phyloP scores from a whole-genome alignment of 2,888 invertebrate genomes.

The Idaea aversata region DNA sequence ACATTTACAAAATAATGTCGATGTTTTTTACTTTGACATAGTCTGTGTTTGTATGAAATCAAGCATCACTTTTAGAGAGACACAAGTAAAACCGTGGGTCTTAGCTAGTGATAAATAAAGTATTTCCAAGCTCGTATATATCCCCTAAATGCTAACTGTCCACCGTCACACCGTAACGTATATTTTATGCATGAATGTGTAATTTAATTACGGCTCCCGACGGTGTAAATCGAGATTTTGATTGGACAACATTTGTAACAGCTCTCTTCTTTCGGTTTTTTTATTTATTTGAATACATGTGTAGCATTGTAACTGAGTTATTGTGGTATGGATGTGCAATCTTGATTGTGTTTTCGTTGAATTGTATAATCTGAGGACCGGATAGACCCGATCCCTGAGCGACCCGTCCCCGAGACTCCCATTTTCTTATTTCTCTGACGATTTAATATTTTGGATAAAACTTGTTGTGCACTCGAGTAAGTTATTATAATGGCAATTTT shows the following conservation, averaged over 20 bases:
- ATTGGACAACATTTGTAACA: conserved; percentile 41
- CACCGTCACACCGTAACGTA: conserved; percentile 33
- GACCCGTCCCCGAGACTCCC: too few relatives aligned
- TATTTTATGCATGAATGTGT: conserved; percentile 61
- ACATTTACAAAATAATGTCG: too few relatives aligned
- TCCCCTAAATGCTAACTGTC: conserved; percentile 8
- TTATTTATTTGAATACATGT: neutral
- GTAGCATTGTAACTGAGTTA: neutral
- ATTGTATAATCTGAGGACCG: too few relatives aligned
- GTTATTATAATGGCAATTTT: too few relatives aligned
- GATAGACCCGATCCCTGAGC: too few relatives aligned
- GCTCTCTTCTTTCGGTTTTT: neutral
- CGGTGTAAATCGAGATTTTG: conserved; percentile 39
- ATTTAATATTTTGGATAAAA: too few relatives aligned
- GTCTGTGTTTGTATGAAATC: too few relatives aligned
- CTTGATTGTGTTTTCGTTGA: neutral
- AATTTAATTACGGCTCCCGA: conserved; percentile 56
- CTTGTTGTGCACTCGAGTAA: too few relatives aligned
- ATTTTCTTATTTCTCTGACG: too few relatives aligned
- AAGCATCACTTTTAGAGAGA: too few relatives aligned
- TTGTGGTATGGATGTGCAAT: neutral
- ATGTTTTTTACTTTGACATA: too few relatives aligned
- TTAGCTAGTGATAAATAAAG: neutral
- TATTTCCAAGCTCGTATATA: neutral
- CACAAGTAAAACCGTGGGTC: too few relatives aligned